Evolutionary conservation across 1,140 invertebrate genomes (phyloP), one percentile per base, ranked within the genome.

Genomic region (Neomicropteryx cornuta): DNA sequence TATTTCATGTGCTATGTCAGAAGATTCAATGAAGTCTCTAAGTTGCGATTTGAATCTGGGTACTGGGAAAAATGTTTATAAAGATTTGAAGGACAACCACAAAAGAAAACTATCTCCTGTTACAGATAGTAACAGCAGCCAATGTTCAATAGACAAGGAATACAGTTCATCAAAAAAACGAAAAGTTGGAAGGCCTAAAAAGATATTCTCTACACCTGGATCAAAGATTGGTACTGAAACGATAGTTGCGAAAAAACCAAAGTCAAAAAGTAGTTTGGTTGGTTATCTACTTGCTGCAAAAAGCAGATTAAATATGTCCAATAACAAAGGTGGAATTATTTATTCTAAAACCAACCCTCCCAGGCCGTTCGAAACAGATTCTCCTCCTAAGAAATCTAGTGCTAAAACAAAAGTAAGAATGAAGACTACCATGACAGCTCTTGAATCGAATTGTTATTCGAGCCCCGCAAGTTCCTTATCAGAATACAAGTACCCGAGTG

Each of bases 181-280:
- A 5, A 89, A 89, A 67, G 83, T 86, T 1, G 84, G 85, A 2
- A 66, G 84, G 42, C 86, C 85, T 0, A 78, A 81, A 37, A 87
- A 87, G 50, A 64, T 83, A 16, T 73, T 71, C 54, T 70, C 75
- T 29, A 72, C 71, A 39, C 73, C 68, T 13, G 75, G 69, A 39
- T 76, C 71, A 32, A 65, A 54, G 24, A 61, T 56, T 42, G 69
- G 67, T 16, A 72, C 73, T 18, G 83, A 87, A 60, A 87, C 83
- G 0, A 86, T 87, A 34, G 83, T 87, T 8, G 80, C 84, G 2
- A 87, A 86, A 51, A 85, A 86, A 55, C 71, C 76, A 0, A 79
- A 78, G 45, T 73, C 68, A 17, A 78, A 76, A 32, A 74, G 66
- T 42, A 73, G 68, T 45, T 56, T 81, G 1, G 76, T 80, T 3